Evolutionary conservation across 2,797 vertebrate species (phyloP).

Genomic region (Pachyuromys duprasi): DNA sequence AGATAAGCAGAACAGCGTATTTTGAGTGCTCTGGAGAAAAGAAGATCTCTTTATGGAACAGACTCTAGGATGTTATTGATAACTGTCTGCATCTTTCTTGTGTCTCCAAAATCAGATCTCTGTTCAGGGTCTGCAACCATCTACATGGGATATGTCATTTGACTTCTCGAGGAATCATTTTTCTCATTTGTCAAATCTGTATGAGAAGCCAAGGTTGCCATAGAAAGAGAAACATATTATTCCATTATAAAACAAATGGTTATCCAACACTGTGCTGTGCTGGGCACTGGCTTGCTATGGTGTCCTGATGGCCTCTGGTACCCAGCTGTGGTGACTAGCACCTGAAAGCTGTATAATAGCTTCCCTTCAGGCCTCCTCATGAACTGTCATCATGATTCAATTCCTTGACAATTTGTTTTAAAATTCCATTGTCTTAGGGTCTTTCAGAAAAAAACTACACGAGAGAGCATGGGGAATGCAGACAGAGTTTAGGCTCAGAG

Average conservation of each 20-base stretch:
- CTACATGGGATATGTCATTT: neutral
- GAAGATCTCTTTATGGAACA: neutral
- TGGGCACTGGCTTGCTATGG: neutral
- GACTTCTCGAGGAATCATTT: neutral
- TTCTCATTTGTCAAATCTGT: neutral
- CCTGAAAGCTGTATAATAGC: neutral
- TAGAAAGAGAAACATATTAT: neutral
- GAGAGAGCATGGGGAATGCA: neutral
- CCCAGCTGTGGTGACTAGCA: neutral
- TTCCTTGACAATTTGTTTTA: neutral
- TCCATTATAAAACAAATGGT: neutral
- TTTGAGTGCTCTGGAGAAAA: neutral
- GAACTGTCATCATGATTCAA: neutral
- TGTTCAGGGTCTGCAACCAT: neutral
- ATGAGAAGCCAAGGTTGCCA: neutral
- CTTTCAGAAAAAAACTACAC: neutral
- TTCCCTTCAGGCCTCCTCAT: neutral
- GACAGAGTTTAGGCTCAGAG: neutral
- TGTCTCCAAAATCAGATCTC: neutral
- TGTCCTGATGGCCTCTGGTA: neutral
- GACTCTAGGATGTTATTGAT: neutral
- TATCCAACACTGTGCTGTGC: neutral
- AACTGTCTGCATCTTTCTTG: neutral
- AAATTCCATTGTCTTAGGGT: constrained; percentile 1
- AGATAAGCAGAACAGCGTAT: neutral